Conservation (phyloP, 92 coral and sea anemone species). For the Epizoanthus illoricatus region DNA sequence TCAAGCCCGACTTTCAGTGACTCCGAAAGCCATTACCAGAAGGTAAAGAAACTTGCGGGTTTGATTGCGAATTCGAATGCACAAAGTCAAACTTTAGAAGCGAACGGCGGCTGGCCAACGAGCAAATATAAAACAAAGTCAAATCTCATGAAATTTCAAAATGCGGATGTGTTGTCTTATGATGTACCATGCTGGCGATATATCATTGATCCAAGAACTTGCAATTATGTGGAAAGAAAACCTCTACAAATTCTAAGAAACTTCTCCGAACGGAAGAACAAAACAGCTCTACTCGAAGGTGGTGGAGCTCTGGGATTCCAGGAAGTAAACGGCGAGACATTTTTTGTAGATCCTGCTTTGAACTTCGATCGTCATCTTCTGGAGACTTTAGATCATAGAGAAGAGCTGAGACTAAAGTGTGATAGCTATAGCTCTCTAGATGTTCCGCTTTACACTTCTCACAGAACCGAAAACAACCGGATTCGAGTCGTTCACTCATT, state of each 20-base stretch:
- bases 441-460: slow-evolving; percentile 52
- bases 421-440: slow-evolving; percentile 47
- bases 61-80: slow-evolving; percentile 74
- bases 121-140: slow-evolving; percentile 32
- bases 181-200: slow-evolving; percentile 96
- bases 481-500: slow-evolving; percentile 64
- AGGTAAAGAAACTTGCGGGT: slow-evolving; percentile 80
- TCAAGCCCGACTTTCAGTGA: slow-evolving; percentile 54
- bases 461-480: slow-evolving; percentile 58
- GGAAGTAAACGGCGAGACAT: slow-evolving; percentile 68
- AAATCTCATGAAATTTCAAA: slow-evolving; percentile 68
- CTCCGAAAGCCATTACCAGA: slow-evolving; percentile 69
- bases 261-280: slow-evolving; percentile 46
- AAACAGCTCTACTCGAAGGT: slow-evolving; percentile 64
- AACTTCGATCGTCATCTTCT: slow-evolving; percentile 82
- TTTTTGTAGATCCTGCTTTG: slow-evolving; percentile 85
- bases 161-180: slow-evolving; percentile 89
- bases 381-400: slow-evolving; percentile 59
- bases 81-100: slow-evolving; percentile 44
- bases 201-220: slow-evolving; percentile 83
- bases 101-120: slow-evolving; percentile 39
- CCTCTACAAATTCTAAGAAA: slow-evolving; percentile 66
- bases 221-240: slow-evolving; percentile 74
- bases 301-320: slow-evolving; percentile 80
- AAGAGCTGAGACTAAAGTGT: slow-evolving; percentile 49